A percentile compares a stretch with the other conserved stretches of the same genome.
phyloP scores from a whole-genome alignment of 2,888 invertebrate species.

The Mimumesa dahlbomi region DNA sequence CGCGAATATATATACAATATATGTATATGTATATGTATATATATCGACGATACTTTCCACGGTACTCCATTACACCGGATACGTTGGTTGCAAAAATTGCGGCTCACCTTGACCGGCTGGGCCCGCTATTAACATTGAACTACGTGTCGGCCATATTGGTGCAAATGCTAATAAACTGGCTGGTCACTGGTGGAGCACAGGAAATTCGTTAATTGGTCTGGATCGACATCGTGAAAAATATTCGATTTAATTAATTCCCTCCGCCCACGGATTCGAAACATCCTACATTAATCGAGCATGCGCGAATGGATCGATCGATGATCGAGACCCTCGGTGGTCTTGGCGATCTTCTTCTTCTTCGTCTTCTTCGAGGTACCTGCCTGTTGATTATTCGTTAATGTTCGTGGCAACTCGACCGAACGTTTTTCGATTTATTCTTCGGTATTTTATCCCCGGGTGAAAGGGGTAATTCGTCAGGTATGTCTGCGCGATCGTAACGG shows the following conservation, averaged over 20 bases:
- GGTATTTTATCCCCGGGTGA: slow-evolving; percentile 48
- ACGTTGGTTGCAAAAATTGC: slow-evolving; percentile 23
- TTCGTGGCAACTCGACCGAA: no score
- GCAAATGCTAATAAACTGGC: no score
- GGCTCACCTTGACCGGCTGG: slow-evolving; percentile 2
- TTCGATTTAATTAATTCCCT: slow-evolving; percentile 53
- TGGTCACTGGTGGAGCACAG: slow-evolving; percentile 2
- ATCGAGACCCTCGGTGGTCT: slow-evolving; percentile 12
- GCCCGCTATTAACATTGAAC: background rate
- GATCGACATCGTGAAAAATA: slow-evolving; percentile 47
- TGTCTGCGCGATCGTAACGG: slow-evolving; percentile 17
- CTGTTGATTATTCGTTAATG: no score
- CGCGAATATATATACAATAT: no score
- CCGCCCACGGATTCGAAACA: slow-evolving; percentile 51
- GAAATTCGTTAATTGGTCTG: slow-evolving; percentile 55
- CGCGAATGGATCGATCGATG: slow-evolving; percentile 36
- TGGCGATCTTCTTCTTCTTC: no score
- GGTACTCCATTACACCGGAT: slow-evolving; percentile 17
- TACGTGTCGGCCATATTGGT: background rate
- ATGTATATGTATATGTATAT: no score
- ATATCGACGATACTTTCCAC: slow-evolving; percentile 28
- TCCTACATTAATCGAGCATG: no score
- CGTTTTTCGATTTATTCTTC: slow-evolving; percentile 42
- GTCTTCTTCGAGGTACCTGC: no score
- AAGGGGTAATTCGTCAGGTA: slow-evolving; percentile 60